Evolutionary conservation across 2,113 vertebrate species (phyloP).

Genomic region (Mohoua ochrocephala): DNA sequence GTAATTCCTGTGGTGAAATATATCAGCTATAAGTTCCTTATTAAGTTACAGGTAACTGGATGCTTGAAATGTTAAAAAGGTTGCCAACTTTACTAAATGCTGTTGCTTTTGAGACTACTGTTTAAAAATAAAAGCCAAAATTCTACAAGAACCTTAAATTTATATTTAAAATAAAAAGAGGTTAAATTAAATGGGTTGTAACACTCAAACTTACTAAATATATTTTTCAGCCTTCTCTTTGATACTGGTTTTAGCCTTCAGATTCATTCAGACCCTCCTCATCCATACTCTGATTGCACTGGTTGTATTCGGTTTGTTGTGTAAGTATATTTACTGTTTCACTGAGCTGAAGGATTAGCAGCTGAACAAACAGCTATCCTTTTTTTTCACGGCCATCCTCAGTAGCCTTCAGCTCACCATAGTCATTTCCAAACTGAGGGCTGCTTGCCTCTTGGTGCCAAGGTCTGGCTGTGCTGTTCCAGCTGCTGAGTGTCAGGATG

Average conservation of each 20-base stretch:
- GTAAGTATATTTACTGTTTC: conserved; percentile 68
- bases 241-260: conserved; percentile 68
- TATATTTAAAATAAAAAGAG: not conserved
- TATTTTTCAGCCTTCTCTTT: conserved; percentile 72
- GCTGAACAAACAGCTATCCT: not conserved
- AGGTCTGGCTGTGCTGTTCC: not conserved
- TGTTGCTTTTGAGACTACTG: not conserved
- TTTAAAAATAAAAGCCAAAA: not conserved
- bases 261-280: conserved; percentile 66
- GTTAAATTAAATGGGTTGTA: not conserved
- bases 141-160: not conserved
- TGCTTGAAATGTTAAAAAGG: not conserved
- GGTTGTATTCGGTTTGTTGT: conserved; percentile 70
- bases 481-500: not conserved
- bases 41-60: not conserved
- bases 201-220: not conserved
- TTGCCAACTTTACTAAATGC: not conserved
- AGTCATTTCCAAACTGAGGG: not conserved
- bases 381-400: not conserved
- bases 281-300: conserved; percentile 73
- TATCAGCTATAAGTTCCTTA: not conserved
- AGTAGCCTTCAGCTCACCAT: not conserved
- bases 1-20: not conserved
- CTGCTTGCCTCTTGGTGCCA: not conserved
- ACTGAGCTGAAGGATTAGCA: not conserved